These are phyloP conservation scores for Trichomalopsis sarcophagae DNA, from an alignment of 1,140 invertebrate genomes.

Conservation along the genomic window DNA sequence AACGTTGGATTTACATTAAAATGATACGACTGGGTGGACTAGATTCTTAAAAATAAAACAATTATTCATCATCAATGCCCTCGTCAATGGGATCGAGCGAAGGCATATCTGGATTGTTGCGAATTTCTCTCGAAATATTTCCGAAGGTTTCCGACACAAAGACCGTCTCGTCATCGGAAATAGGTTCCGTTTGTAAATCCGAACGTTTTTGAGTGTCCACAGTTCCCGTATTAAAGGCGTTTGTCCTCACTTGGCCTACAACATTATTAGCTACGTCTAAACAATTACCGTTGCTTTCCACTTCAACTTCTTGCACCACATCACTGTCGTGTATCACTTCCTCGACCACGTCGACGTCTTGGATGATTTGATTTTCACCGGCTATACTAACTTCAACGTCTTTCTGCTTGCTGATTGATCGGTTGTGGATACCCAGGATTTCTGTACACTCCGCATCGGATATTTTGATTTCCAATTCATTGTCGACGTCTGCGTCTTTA, in stretches of 20 bases:
- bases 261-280: slow-evolving; percentile 49
- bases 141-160: slow-evolving; percentile 54
- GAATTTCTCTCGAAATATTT: slow-evolving; percentile 59
- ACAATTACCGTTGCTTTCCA: slow-evolving; percentile 52
- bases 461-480: slow-evolving; percentile 37
- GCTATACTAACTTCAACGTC: neutral
- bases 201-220: slow-evolving; percentile 16
- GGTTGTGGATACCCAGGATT: slow-evolving; percentile 25
- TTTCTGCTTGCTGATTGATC: slow-evolving; percentile 10
- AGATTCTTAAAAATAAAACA: slow-evolving; percentile 27
- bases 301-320: slow-evolving; percentile 20
- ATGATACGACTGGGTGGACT: slow-evolving; percentile 35
- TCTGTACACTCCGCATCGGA: slow-evolving; percentile 42
- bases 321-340: slow-evolving; percentile 55
- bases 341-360: slow-evolving; percentile 38
- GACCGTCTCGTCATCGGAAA: slow-evolving; percentile 47
- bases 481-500: neutral
- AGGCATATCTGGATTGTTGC: slow-evolving; percentile 61
- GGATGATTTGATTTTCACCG: neutral
- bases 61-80: slow-evolving; percentile 35
- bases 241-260: slow-evolving; percentile 25
- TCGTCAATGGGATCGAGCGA: slow-evolving; percentile 55
- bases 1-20: slow-evolving; percentile 31
- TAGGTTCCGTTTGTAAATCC: slow-evolving; percentile 49
- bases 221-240: slow-evolving; percentile 20